A percentile compares a stretch with the other conserved stretches of the same genome.
Conservation (phyloP, 2,113 vertebrate genomes). For the Junco hyemalis region DNA sequence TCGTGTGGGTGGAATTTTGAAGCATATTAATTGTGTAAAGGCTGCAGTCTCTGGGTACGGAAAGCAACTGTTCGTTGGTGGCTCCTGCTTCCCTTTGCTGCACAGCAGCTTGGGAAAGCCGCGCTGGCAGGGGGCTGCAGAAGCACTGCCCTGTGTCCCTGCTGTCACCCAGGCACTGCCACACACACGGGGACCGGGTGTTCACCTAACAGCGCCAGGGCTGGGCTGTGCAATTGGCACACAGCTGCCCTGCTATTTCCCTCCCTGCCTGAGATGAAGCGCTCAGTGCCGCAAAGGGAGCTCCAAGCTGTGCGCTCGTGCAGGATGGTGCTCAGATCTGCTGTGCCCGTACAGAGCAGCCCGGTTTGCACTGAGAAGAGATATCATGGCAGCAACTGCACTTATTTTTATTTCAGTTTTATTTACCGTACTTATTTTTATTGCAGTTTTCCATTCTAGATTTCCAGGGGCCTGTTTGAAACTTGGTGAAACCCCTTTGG, state of each 20-base stretch:
- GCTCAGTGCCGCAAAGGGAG: background rate
- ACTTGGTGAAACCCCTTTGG: background rate
- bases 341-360: background rate
- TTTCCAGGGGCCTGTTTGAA: background rate
- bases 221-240: background rate
- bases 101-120: fast-evolving
- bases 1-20: background rate
- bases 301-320: background rate
- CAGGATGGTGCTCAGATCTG: background rate
- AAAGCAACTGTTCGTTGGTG: fast-evolving
- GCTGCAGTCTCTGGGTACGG: background rate
- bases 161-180: background rate
- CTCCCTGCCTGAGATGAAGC: background rate
- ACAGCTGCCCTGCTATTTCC: background rate
- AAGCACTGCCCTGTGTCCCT: background rate
- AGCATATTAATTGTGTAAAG: background rate
- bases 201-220: background rate
- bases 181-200: background rate
- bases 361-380: background rate
- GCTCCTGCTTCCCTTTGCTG: background rate
- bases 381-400: background rate
- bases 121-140: background rate
- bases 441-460: background rate
- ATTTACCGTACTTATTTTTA: background rate
- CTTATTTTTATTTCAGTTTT: background rate